phyloP scores from a whole-genome alignment of 2,113 vertebrate species.

The Morone saxatilis region DNA sequence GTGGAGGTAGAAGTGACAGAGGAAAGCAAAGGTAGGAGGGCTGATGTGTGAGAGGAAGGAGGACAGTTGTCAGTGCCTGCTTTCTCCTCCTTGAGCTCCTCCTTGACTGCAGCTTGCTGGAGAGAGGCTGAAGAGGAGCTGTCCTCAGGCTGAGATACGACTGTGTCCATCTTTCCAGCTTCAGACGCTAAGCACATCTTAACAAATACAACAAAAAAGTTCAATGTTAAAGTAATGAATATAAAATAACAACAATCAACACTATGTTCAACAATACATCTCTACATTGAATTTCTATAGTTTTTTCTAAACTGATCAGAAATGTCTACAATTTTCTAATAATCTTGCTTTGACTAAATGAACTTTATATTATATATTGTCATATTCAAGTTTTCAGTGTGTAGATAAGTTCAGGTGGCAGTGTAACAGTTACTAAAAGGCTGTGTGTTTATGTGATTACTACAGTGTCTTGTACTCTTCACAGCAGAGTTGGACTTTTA shows the following conservation, averaged over 20 bases:
- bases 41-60: constrained; percentile 43
- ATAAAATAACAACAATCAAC: neutral
- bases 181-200: constrained; percentile 98
- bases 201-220: constrained; percentile 14
- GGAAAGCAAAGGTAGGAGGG: constrained; percentile 52
- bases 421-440: too few species aligned
- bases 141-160: constrained; percentile 75
- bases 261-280: neutral
- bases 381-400: too few species aligned
- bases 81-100: constrained; percentile 78
- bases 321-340: too few species aligned
- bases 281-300: neutral
- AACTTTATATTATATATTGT: too few species aligned
- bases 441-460: too few species aligned
- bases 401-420: too few species aligned
- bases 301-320: neutral
- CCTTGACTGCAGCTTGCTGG: constrained; percentile 70
- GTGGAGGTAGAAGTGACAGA: constrained; percentile 78
- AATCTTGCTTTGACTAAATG: too few species aligned
- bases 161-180: constrained; percentile 89
- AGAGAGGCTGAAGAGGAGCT: constrained; percentile 62
- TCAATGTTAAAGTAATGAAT: neutral
- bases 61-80: constrained; percentile 53
- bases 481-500: too few species aligned
- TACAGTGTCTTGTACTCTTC: too few species aligned